Percentiles rank a stretch among this genome's conserved stretches.
These are phyloP conservation scores for Drosophila baimaii DNA, from an alignment of 1,140 invertebrate genomes.

Conservation along the genomic window DNA sequence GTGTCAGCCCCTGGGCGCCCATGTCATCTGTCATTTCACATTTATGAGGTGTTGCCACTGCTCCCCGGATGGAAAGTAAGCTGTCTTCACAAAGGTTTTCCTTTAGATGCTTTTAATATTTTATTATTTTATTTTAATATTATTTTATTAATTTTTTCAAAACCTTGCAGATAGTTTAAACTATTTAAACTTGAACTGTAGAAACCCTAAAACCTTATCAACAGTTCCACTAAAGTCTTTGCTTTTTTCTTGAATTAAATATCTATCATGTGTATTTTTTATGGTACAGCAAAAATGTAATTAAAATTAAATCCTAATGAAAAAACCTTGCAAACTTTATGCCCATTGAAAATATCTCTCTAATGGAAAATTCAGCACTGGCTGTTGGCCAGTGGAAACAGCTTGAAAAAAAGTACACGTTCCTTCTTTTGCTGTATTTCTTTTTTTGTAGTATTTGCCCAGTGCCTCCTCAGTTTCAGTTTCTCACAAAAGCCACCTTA, in stretches of 20 bases:
- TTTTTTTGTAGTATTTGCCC: constrained; percentile 36
- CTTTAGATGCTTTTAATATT: neutral
- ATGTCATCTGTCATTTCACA: constrained; percentile 26
- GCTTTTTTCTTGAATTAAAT: neutral
- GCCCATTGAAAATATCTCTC: constrained; percentile 1
- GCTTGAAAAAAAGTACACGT: constrained; percentile 11
- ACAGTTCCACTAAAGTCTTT: neutral
- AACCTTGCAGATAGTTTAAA: no score
- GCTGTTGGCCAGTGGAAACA: constrained; percentile 17
- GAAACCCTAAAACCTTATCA: neutral
- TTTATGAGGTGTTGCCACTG: constrained; percentile 22
- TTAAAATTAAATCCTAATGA: neutral
- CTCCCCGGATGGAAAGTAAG: neutral
- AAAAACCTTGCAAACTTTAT: constrained; percentile 1
- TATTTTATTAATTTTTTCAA: no score
- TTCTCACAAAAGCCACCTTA: constrained; percentile 49
- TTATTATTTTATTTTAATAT: neutral
- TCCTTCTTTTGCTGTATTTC: constrained; percentile 5
- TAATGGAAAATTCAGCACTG: neutral
- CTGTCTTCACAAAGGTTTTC: neutral
- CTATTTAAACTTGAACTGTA: neutral
- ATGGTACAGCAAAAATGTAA: neutral
- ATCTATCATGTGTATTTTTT: no score
- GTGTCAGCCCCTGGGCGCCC: constrained; percentile 24
- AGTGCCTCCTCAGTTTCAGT: constrained; percentile 6